Percentiles rank a stretch among this genome's conserved stretches.
Evolutionary conservation across 1,140 invertebrate genomes (phyloP).

Genomic region (Bombus vancouverensis): DNA sequence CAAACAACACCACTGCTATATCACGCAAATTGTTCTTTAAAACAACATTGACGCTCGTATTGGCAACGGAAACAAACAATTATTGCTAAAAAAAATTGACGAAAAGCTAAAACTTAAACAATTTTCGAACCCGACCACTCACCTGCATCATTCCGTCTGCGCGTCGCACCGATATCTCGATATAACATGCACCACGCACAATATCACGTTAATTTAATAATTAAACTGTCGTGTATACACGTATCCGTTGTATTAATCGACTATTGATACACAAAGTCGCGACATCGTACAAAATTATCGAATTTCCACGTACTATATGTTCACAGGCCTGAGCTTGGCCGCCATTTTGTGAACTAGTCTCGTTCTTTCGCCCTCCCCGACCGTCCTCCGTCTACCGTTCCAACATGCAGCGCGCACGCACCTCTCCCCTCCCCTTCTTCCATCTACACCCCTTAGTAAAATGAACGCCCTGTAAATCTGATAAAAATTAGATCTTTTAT

Average conservation of each 20-base stretch:
- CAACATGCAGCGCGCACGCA: slow-evolving; percentile 70
- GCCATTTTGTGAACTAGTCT: slow-evolving; percentile 79
- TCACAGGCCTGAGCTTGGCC: slow-evolving; percentile 71
- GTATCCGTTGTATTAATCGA: slow-evolving; percentile 58
- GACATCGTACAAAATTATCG: slow-evolving; percentile 75
- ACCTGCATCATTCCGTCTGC: slow-evolving; percentile 81
- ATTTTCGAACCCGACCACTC: slow-evolving; percentile 74
- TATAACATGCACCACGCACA: slow-evolving; percentile 34
- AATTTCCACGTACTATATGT: slow-evolving; percentile 79
- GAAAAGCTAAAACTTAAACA: slow-evolving; percentile 55
- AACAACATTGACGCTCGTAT: slow-evolving; percentile 20
- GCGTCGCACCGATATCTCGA: slow-evolving; percentile 74
- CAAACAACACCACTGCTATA: slow-evolving; percentile 76
- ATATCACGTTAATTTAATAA: slow-evolving; percentile 54
- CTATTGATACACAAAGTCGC: slow-evolving; percentile 50
- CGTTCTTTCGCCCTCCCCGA: slow-evolving; percentile 71
- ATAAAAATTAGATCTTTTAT: slow-evolving; percentile 14
- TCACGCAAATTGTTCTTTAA: slow-evolving; percentile 45
- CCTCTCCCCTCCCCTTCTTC: background rate
- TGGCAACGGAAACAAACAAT: slow-evolving; percentile 58
- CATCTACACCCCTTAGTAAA: slow-evolving; percentile 18
- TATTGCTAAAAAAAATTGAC: slow-evolving; percentile 31
- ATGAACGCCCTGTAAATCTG: slow-evolving; percentile 20
- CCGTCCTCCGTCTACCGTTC: slow-evolving; percentile 57
- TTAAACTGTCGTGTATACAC: slow-evolving; percentile 53